Base-by-base conservation (phyloP, 2,797 vertebrate species). In the Lycodopsis pacificus region DNA sequence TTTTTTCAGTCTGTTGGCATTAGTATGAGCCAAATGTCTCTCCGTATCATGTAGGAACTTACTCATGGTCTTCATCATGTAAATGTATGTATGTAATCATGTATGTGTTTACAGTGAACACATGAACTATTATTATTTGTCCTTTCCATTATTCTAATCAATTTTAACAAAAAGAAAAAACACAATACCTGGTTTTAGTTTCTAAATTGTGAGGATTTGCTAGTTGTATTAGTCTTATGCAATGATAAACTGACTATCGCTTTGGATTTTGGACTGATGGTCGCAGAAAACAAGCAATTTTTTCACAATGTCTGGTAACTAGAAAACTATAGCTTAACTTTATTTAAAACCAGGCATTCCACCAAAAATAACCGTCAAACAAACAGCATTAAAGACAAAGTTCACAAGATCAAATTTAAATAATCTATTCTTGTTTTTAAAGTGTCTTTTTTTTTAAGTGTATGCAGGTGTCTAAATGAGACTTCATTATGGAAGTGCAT, bases 401-500 rank as follows among this genome's bases (percentile, higher is more conserved):
- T 49, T 17, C 2, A 19, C 38, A 15, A 53, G 2, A 22, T 1
- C 9, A 27, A 51, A 38, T 38, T 38, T 10, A 38, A 38, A 38
- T 9, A 38, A 19, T 57, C 1, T 19, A 7, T 20, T 27, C 3
- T 42, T n/a, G 17, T 67, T 46, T 57, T 6, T 0, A 56, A 5
- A 4, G 7, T 6, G 13, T 27, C 3, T 30, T 20, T 13, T 5
- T 27, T 46, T 65, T 59, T n/a, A 20, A 42, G 25, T 57, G 17
- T 63, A 20, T 51, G 7, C 54, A 62, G 58, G 49, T 73, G 66
- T 75, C 20, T 59, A 40, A 76, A 74, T 66, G n/a, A 82, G 80
- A 40, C 83, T 58, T 51, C 76, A 79, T 63, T 65, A 56, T 65
- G 27, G 48, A 89, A 89, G 72, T 4, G 9, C 74, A 53, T 61